Evolutionary conservation across 2,797 vertebrate genomes (phyloP).

Genomic region (Rousettus madagascariensis): DNA sequence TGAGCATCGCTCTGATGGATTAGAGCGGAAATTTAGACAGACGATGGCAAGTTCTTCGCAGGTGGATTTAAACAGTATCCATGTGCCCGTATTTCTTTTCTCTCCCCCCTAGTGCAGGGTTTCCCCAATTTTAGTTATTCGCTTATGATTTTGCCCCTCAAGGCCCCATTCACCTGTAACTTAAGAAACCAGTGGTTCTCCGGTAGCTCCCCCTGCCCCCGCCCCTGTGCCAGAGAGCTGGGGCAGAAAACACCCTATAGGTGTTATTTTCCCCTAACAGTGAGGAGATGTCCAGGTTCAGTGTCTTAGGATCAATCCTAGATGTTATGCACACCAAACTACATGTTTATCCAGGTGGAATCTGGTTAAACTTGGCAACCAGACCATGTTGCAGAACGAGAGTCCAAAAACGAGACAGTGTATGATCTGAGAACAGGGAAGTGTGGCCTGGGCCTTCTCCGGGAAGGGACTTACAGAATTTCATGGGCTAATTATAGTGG

Average conservation of each 20-base stretch:
- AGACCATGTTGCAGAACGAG: neutral
- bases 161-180: fast-evolving
- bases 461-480: neutral
- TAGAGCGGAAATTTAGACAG: neutral
- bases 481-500: neutral
- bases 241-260: neutral
- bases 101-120: fast-evolving
- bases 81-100: neutral
- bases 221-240: too few relatives aligned
- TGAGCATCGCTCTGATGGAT: fast-evolving
- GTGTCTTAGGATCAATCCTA: neutral
- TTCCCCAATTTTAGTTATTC: neutral
- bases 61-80: neutral
- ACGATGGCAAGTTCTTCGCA: neutral
- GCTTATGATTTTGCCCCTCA: fast-evolving
- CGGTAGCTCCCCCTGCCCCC: fast-evolving
- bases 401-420: neutral
- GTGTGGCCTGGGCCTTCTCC: neutral
- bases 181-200: neutral
- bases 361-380: neutral
- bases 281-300: neutral
- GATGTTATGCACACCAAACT: neutral
- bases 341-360: neutral
- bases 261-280: neutral
- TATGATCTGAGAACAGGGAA: neutral